A percentile compares a stretch with the other conserved stretches of the same genome.
These are phyloP conservation scores for Pseudopodoces humilis DNA, from an alignment of 2,113 vertebrate species.

Conservation along the genomic window DNA sequence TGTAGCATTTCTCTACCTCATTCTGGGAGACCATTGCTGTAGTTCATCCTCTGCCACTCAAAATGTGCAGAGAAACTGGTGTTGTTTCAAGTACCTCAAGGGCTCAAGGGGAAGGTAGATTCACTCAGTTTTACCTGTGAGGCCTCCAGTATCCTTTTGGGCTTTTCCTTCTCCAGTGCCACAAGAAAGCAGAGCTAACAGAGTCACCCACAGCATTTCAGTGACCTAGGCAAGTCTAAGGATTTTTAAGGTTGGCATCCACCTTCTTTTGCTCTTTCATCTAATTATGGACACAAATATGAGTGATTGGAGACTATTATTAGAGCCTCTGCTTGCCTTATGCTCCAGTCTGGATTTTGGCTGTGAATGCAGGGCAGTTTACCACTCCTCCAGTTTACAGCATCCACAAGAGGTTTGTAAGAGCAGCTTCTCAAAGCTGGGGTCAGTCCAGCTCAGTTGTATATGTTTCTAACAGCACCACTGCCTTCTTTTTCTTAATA, in stretches of 20 bases:
- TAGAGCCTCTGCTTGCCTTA: not conserved
- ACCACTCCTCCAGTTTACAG: conserved; percentile 1
- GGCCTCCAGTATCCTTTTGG: not conserved
- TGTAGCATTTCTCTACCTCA: not conserved
- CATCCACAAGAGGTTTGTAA: conserved; percentile 26
- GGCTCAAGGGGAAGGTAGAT: not conserved
- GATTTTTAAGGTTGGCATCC: not conserved
- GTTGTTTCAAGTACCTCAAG: not conserved
- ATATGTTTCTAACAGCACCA: not conserved
- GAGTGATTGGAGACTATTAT: not conserved
- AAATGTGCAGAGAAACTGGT: not conserved
- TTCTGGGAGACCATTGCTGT: not conserved
- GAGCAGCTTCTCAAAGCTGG: not conserved
- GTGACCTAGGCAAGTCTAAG: not conserved
- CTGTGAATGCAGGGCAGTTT: not conserved
- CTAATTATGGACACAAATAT: not conserved
- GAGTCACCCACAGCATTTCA: not conserved
- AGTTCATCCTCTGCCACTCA: not conserved
- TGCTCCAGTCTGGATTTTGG: not conserved
- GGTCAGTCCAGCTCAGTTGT: not conserved
- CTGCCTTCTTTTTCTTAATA: conserved; percentile 18
- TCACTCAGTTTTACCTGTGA: not conserved
- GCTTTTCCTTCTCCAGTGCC: not conserved
- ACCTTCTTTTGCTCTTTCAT: not conserved
- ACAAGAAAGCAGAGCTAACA: not conserved